A percentile compares a stretch with the other conserved stretches of the same genome.
phyloP scores from a whole-genome alignment of 2,797 vertebrate genomes.

The Serranus cabrilla region DNA sequence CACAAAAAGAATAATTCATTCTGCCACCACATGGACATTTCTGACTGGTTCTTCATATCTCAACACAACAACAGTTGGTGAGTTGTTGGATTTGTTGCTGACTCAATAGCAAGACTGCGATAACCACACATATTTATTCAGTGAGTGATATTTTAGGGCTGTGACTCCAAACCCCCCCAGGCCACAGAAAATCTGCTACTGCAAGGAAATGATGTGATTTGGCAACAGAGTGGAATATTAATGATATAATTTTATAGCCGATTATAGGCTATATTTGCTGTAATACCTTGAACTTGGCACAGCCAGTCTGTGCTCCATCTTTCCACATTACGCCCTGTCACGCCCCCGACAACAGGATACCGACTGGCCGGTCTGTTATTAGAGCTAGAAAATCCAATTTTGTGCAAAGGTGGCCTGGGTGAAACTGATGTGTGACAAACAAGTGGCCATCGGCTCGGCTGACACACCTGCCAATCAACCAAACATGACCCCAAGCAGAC shows the following conservation, averaged over 20 bases:
- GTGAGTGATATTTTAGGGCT: conserved; percentile 30
- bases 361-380: conserved; percentile 22
- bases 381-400: conserved; percentile 53
- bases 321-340: conserved; percentile 32
- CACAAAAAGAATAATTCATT: neutral
- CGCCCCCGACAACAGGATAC: conserved; percentile 25
- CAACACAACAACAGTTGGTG: conserved; percentile 42
- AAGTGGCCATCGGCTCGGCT: conserved; percentile 35
- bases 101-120: conserved; percentile 31
- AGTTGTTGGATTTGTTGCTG: conserved; percentile 46
- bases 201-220: conserved; percentile 11
- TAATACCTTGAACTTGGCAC: neutral
- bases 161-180: conserved; percentile 11
- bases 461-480: conserved; percentile 41
- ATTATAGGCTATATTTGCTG: conserved; percentile 18
- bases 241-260: conserved; percentile 1
- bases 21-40: conserved; percentile 21
- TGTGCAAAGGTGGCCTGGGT: conserved; percentile 36
- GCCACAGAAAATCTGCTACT: conserved; percentile 12
- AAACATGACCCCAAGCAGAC: neutral
- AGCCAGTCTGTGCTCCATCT: conserved; percentile 27
- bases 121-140: conserved; percentile 47
- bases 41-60: conserved; percentile 7
- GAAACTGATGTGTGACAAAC: conserved; percentile 37
- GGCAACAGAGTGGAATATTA: conserved; percentile 31